Percentiles rank a stretch among this genome's conserved stretches.
phyloP scores from a whole-genome alignment of 2,113 vertebrate genomes.

The Cynopterus brachyotis region DNA sequence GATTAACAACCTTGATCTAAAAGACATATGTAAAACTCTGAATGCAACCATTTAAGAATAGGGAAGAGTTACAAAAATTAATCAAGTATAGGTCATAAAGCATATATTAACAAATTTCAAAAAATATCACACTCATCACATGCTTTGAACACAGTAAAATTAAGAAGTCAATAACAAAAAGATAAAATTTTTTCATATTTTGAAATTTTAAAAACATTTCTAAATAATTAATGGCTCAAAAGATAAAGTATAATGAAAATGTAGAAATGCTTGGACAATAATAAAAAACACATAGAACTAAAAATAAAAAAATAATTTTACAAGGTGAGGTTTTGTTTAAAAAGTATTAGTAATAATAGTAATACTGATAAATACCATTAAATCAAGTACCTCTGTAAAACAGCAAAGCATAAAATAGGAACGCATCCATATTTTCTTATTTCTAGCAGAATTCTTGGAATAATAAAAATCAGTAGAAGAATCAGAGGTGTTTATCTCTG shows the following conservation, averaged over 20 bases:
- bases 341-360: background rate
- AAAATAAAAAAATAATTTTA: background rate
- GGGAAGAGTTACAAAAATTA: background rate
- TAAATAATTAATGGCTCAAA: background rate
- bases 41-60: background rate
- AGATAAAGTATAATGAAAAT: background rate
- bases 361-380: background rate
- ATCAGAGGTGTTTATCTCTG: background rate
- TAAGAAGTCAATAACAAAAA: background rate
- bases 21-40: background rate
- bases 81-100: background rate
- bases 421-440: background rate
- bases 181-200: background rate
- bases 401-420: background rate
- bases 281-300: background rate
- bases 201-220: constrained; percentile 18
- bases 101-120: background rate
- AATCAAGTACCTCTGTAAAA: background rate
- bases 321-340: background rate
- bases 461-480: background rate
- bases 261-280: background rate
- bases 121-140: background rate
- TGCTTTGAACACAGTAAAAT: background rate
- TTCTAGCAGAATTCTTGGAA: constrained; percentile 5
- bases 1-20: background rate